Evolutionary conservation across 1,140 invertebrate genomes (phyloP).

Genomic region (Heliconius hermathena): DNA sequence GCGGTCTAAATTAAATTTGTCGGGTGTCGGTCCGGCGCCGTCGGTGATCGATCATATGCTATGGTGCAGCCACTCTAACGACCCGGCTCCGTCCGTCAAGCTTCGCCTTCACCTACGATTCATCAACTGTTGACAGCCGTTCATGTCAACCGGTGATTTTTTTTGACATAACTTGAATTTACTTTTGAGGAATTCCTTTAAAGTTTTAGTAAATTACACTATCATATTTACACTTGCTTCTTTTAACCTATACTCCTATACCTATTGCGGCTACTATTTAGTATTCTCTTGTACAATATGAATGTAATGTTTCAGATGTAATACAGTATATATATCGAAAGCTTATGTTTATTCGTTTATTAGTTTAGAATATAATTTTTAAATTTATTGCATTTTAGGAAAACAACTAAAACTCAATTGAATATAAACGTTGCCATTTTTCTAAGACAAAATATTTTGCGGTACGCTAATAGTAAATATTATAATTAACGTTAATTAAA

Average conservation of each 20-base stretch:
- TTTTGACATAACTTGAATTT: conserved; percentile 45
- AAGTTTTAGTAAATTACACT: not conserved
- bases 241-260: too few species aligned
- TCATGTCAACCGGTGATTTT: conserved; percentile 46
- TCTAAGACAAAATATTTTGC: too few species aligned
- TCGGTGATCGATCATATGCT: conserved; percentile 74
- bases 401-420: too few species aligned
- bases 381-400: too few species aligned
- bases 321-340: too few species aligned
- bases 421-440: too few species aligned
- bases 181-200: conserved; percentile 25
- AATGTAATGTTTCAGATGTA: not conserved
- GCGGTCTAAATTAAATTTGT: conserved; percentile 78
- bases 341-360: too few species aligned
- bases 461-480: too few species aligned
- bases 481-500: not conserved
- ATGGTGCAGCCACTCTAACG: conserved; percentile 67
- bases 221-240: too few species aligned
- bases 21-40: conserved; percentile 64
- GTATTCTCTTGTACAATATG: not conserved
- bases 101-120: conserved; percentile 47
- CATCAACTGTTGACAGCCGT: conserved; percentile 52
- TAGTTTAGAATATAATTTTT: too few species aligned
- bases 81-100: conserved; percentile 56
- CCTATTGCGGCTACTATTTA: not conserved